Evolutionary conservation across 1,140 invertebrate genomes (phyloP), one percentile per base, ranked within the genome.

Genomic region (Tetramorium parvispinum): DNA sequence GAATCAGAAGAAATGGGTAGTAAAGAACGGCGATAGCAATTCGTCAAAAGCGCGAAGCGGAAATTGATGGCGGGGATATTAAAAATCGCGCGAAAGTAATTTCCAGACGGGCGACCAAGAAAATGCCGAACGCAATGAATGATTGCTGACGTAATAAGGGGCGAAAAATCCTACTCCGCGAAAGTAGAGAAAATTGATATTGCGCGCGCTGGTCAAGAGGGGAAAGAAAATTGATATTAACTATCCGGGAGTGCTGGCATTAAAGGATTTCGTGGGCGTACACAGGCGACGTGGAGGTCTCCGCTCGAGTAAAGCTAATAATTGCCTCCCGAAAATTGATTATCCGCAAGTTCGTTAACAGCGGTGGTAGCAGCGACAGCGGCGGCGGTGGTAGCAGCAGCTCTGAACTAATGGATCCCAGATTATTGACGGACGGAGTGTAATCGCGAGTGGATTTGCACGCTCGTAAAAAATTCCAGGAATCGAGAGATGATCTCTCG

Each of bases 311-410:
- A 82, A 83, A 90, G 92, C 86, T 91, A 92, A 92, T 92, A 91
- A 93, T 93, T 92, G 88, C 87, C 90, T 61, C 75, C 87, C 70
- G 66, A 73, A 88, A 93, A 92, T 92, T 92, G 91, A 93, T 92
- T 92, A 93, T 87, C 77, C 85, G 88, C 32, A 70, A 78, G 86
- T 92, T 92, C 89, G 90, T 92, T 92, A 92, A 92, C 91, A 85
- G 87, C 27, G 65, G 77, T 61, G 82, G 21, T 16, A 3, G 16
- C 46, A 68, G 68, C 59, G 77, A 10, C 16, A 0, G 11, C 53
- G 65, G 77, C 16, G 0, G 11, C 53, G 65, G 77, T 61, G 82
- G 21, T 16, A 3, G 11, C 49, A 2, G 61, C 78, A 10, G 21
- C 51, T 81, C 66, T 21, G 82, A 81, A 83, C 88, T 92, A 93